Conservation (phyloP, 2,113 vertebrate species). For the Coturnix japonica region DNA sequence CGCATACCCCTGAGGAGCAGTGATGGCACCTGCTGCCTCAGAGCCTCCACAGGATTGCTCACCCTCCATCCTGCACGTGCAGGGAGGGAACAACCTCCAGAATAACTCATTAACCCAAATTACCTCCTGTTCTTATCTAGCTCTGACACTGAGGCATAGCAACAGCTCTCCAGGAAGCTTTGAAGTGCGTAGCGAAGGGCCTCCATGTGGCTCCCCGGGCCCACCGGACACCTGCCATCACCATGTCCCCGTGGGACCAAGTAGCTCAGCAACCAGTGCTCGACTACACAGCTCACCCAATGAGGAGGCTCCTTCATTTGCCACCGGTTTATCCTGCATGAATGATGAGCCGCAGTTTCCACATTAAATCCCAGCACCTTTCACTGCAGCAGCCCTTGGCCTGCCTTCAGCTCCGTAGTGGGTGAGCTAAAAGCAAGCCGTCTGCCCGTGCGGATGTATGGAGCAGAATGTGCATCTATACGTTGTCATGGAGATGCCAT, state of each 20-base stretch:
- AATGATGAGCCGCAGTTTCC: not conserved
- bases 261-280: not conserved
- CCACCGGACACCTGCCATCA: not conserved
- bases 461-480: not conserved
- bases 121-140: conserved; percentile 5
- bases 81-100: not conserved
- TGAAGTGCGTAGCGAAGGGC: not conserved
- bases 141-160: not conserved
- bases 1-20: fast-evolving
- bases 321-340: not conserved
- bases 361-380: conserved; percentile 7
- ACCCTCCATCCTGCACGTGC: not conserved
- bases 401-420: not conserved
- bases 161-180: not conserved
- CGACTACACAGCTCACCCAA: not conserved
- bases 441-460: not conserved
- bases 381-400: not conserved
- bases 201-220: not conserved
- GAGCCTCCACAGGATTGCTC: not conserved
- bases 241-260: not conserved
- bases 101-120: conserved; percentile 56
- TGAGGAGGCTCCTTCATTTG: not conserved
- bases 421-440: conserved; percentile 12
- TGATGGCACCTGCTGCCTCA: not conserved
- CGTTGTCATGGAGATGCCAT: conserved; percentile 66